Conservation (phyloP, 1,140 invertebrate species). For the Popillia japonica region DNA sequence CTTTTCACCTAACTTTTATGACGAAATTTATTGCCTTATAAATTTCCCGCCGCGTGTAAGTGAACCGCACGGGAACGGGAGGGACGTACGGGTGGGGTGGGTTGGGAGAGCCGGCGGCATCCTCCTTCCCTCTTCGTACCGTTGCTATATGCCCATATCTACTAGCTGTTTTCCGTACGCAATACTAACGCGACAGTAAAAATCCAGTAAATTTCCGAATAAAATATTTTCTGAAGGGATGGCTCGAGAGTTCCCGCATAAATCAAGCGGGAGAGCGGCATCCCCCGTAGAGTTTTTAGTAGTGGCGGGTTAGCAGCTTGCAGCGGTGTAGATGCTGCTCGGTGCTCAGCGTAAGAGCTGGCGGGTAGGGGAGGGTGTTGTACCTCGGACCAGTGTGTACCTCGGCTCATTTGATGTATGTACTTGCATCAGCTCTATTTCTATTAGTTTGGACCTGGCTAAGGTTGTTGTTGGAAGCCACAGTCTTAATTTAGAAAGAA, state of each 20-base stretch:
- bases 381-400: no score
- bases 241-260: neutral
- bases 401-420: no score
- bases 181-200: conserved; percentile 33
- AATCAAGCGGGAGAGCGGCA: neutral
- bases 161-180: conserved; percentile 1
- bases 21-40: conserved; percentile 30
- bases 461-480: no score
- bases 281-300: neutral
- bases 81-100: neutral
- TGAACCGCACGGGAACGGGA: neutral
- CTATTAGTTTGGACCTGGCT: no score
- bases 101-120: neutral
- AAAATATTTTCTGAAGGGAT: conserved; percentile 16
- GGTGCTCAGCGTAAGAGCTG: no score
- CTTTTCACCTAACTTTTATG: conserved; percentile 30
- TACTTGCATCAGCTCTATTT: no score
- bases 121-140: neutral
- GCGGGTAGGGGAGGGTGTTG: no score
- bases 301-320: neutral
- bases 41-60: conserved; percentile 23
- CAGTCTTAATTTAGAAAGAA: no score
- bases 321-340: neutral
- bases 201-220: conserved; percentile 26
- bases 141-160: neutral